Evolutionary conservation across 2,888 invertebrate species (phyloP).

Genomic region (Limnephilus rhombicus): DNA sequence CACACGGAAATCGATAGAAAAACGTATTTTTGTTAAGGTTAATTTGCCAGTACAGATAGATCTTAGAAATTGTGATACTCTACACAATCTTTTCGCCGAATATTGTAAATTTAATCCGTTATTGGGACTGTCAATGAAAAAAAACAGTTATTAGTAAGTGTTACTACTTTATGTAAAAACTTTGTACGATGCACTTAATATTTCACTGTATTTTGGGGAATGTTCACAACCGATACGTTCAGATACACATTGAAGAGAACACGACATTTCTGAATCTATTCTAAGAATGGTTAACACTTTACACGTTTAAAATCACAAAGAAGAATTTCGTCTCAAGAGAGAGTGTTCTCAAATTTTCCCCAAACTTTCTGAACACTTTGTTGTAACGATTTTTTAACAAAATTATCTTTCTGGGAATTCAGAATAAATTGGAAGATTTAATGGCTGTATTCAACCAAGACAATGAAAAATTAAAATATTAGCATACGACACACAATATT

Average conservation of each 20-base stretch:
- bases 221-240: not conserved
- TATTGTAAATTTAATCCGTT: not conserved
- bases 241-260: not conserved
- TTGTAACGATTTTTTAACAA: not conserved
- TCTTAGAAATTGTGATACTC: no score
- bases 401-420: not conserved
- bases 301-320: not conserved
- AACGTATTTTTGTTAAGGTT: no score
- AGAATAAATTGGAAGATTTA: not conserved
- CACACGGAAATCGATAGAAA: no score
- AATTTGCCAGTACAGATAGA: no score
- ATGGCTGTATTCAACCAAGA: not conserved
- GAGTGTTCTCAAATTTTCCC: constrained; percentile 22
- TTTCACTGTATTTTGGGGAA: not conserved
- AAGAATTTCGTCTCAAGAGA: not conserved
- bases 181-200: not conserved
- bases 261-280: not conserved
- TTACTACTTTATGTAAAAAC: not conserved
- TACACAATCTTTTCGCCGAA: no score
- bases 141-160: not conserved
- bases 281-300: not conserved
- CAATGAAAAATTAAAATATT: not conserved
- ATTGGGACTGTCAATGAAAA: not conserved
- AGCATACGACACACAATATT: not conserved
- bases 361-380: not conserved